Conservation (phyloP, 2,113 vertebrate genomes). For the Tapirus terrestris region DNA sequence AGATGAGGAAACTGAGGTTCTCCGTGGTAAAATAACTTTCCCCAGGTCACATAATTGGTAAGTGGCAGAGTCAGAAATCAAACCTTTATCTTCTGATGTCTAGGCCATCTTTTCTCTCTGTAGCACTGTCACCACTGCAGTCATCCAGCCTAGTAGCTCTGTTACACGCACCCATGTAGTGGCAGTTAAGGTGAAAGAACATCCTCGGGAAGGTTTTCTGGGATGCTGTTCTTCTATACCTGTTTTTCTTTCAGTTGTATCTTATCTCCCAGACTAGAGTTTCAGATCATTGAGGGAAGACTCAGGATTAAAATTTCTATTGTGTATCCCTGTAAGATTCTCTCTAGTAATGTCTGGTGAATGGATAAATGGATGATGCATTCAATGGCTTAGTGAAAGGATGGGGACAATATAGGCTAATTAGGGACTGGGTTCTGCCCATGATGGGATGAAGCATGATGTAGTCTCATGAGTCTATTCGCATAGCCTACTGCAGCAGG, state of each 20-base stretch:
- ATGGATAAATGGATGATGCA: background rate
- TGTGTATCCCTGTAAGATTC: background rate
- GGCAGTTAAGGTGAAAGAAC: background rate
- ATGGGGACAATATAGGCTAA: background rate
- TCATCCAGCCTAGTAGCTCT: background rate
- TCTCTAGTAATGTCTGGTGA: background rate
- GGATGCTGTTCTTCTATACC: background rate
- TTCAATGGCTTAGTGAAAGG: background rate
- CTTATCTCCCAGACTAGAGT: background rate
- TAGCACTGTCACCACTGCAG: background rate
- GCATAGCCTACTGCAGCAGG: background rate
- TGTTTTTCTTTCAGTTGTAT: background rate
- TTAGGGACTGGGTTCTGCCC: background rate
- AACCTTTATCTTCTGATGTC: background rate
- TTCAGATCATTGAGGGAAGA: background rate
- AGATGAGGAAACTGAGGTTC: background rate
- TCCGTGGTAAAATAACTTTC: background rate
- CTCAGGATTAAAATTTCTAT: background rate
- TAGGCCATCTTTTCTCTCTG: background rate
- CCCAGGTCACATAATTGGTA: background rate
- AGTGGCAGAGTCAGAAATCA: background rate
- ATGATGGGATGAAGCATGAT: background rate
- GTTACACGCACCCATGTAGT: background rate
- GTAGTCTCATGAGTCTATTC: background rate
- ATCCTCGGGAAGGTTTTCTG: background rate